Conservation (phyloP, 2,797 vertebrate species). For the Tinamus major region DNA sequence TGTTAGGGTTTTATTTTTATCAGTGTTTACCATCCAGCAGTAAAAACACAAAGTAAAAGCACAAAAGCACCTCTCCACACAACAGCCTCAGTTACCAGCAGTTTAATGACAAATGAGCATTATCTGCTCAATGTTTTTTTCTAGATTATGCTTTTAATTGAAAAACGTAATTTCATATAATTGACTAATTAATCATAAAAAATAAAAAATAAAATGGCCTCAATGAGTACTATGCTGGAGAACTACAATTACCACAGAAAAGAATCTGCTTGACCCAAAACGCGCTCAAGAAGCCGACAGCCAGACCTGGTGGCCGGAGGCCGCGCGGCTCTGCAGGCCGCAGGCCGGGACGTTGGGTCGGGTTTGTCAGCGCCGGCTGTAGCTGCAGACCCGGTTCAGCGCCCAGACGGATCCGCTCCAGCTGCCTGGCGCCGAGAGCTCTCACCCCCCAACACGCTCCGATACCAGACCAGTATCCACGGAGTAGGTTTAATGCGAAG, state of each 20-base stretch:
- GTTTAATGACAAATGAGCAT: slow-evolving; percentile 49
- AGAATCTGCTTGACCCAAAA: not conserved
- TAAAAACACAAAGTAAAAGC: not conserved
- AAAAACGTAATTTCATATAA: slow-evolving; percentile 64
- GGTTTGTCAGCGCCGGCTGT: not conserved
- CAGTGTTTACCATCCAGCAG: not conserved
- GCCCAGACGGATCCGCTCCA: not conserved
- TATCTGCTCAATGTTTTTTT: slow-evolving; percentile 37
- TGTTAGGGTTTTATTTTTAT: slow-evolving; percentile 7
- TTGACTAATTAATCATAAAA: slow-evolving; percentile 61
- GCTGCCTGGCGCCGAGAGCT: not conserved
- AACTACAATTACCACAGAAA: not conserved
- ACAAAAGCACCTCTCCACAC: not conserved
- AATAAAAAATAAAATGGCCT: slow-evolving; percentile 25
- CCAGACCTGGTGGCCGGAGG: not conserved
- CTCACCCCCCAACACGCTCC: not conserved
- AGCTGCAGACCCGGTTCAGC: not conserved
- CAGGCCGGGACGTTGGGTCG: not conserved
- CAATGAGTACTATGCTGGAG: not conserved
- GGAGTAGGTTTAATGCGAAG: not conserved
- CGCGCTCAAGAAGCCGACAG: not conserved
- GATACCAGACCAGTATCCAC: not conserved
- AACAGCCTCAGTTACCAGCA: slow-evolving; percentile 20
- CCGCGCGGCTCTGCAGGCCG: not conserved
- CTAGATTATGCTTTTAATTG: slow-evolving; percentile 66